phyloP scores from a whole-genome alignment of 2,113 vertebrate species.

The Tetrax tetrax region DNA sequence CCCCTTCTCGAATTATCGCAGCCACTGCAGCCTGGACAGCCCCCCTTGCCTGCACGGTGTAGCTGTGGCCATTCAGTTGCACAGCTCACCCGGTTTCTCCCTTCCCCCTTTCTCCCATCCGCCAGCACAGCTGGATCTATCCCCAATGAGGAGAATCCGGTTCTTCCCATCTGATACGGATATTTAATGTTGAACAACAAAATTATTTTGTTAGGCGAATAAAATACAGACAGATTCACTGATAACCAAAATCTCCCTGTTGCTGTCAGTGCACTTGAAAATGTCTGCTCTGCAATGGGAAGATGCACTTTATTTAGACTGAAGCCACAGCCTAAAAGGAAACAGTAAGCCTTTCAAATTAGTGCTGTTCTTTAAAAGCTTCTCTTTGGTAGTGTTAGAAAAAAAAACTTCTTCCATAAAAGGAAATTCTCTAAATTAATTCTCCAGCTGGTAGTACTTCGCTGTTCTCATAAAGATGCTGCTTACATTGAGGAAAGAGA shows the following conservation, averaged over 20 bases:
- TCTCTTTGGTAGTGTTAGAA: slow-evolving; percentile 33
- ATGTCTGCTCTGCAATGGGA: slow-evolving; percentile 20
- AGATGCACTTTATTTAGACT: slow-evolving; percentile 57
- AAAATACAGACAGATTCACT: slow-evolving; percentile 36
- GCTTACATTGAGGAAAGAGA: slow-evolving; percentile 41
- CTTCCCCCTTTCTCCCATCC: not conserved
- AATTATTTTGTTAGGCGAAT: slow-evolving; percentile 41
- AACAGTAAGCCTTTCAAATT: slow-evolving; percentile 64
- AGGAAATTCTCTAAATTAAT: slow-evolving; percentile 61
- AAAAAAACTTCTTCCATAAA: slow-evolving; percentile 48
- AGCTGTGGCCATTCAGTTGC: not conserved
- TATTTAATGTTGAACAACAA: slow-evolving; percentile 44
- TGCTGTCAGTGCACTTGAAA: slow-evolving; percentile 33
- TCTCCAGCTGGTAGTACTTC: slow-evolving; percentile 61
- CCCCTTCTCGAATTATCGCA: rapidly evolving
- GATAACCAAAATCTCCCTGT: slow-evolving; percentile 33
- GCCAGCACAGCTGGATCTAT: not conserved
- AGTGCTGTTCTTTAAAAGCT: slow-evolving; percentile 46
- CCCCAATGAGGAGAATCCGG: not conserved
- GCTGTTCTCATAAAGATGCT: slow-evolving; percentile 40
- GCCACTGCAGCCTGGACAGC: not conserved
- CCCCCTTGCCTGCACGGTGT: not conserved
- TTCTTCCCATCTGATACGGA: not conserved
- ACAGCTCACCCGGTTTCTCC: not conserved
- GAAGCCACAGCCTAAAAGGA: slow-evolving; percentile 30